A percentile compares a stretch with the other conserved stretches of the same genome.
Conservation (phyloP, 1,140 invertebrate genomes). For the Brachionus koreanus region DNA sequence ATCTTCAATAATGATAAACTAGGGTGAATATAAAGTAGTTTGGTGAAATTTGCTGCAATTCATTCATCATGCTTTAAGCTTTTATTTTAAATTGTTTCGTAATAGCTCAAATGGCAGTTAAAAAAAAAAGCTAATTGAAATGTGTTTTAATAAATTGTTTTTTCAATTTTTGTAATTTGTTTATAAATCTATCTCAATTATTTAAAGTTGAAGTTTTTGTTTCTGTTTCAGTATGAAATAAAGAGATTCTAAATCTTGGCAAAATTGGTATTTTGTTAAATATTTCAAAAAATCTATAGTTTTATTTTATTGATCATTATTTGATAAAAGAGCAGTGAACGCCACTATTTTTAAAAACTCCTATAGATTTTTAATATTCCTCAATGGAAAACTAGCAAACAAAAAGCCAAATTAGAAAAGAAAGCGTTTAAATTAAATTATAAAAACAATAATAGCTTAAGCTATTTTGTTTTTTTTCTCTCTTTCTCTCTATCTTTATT, state of each 20-base stretch:
- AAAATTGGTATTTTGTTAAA: constrained; percentile 7
- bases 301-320: neutral
- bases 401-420: neutral
- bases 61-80: constrained; percentile 16
- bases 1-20: constrained; percentile 2
- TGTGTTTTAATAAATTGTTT: constrained; percentile 2
- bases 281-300: neutral
- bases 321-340: neutral
- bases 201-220: neutral
- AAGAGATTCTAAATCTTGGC: neutral
- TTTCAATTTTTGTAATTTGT: constrained; percentile 6
- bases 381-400: constrained; percentile 1
- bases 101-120: constrained; percentile 22
- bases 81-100: constrained; percentile 14
- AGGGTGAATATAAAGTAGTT: neutral
- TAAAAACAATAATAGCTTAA: neutral
- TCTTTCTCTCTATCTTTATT: neutral
- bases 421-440: constrained; percentile 22
- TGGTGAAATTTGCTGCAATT: neutral
- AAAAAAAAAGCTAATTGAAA: neutral
- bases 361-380: constrained; percentile 25
- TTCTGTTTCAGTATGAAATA: neutral
- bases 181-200: neutral
- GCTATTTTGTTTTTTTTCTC: neutral
- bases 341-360: neutral